phyloP scores from a whole-genome alignment of 53 echinoderm and acorn worm species.

The Mesocentrotus franciscanus region DNA sequence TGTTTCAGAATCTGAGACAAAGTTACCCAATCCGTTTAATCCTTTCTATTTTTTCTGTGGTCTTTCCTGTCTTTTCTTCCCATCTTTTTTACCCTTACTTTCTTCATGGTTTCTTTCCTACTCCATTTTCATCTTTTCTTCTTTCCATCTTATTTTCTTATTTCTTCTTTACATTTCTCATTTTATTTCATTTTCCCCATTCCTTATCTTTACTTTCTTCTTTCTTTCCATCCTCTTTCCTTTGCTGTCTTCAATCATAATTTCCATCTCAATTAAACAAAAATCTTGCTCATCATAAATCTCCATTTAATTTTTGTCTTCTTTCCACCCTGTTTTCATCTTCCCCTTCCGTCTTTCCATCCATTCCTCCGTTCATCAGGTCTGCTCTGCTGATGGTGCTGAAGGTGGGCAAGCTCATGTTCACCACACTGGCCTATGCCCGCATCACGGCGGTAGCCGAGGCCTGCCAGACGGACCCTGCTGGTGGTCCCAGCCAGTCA shows the following conservation, averaged over 20 bases:
- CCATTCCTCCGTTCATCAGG: conserved; percentile 45
- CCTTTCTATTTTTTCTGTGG: background rate
- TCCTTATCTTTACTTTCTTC: too few relatives aligned
- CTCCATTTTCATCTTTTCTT: background rate
- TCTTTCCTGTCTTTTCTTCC: background rate
- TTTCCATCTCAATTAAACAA: too few relatives aligned
- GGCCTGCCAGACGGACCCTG: conserved; percentile 90
- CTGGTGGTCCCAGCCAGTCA: conserved; percentile 53
- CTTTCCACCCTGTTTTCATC: background rate
- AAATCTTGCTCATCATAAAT: too few relatives aligned
- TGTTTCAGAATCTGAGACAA: too few relatives aligned
- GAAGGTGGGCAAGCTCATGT: conserved; percentile 97
- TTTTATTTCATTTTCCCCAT: too few relatives aligned
- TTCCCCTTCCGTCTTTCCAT: background rate
- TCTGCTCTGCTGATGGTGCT: conserved; percentile 87
- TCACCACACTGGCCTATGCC: conserved; percentile 96
- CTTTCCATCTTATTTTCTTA: background rate
- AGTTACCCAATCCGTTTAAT: too few relatives aligned
- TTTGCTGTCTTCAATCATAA: too few relatives aligned
- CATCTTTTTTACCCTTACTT: background rate
- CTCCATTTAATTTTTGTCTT: too few relatives aligned
- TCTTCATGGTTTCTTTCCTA: background rate
- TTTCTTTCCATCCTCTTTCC: too few relatives aligned
- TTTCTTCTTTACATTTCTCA: too few relatives aligned
- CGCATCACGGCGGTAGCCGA: conserved; percentile 95